These are phyloP conservation scores for Neotragus moschatus DNA, from an alignment of 2,113 vertebrate genomes.

Conservation along the genomic window DNA sequence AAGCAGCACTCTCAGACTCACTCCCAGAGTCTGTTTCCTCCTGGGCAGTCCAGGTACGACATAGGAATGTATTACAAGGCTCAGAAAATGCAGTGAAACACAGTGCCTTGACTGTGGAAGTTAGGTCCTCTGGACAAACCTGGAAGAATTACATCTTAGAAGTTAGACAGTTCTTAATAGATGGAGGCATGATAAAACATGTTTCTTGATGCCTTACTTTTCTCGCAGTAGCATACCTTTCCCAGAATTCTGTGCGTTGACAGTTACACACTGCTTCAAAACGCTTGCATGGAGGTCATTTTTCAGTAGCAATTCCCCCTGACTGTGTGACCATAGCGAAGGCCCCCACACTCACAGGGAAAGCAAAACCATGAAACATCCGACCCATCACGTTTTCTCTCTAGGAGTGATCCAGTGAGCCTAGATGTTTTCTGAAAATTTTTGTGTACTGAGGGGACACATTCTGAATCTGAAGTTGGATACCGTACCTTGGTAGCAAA, in stretches of 20 bases:
- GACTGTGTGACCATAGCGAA: not conserved
- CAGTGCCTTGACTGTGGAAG: not conserved
- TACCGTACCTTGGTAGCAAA: not conserved
- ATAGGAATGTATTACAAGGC: not conserved
- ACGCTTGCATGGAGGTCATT: not conserved
- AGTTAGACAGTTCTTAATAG: not conserved
- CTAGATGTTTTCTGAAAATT: fast-evolving
- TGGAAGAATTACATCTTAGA: not conserved
- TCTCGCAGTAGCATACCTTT: not conserved
- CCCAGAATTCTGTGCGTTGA: not conserved
- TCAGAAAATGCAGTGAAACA: not conserved
- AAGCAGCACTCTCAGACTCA: not conserved
- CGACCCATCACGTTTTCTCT: not conserved
- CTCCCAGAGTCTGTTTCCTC: not conserved
- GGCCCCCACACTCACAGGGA: not conserved
- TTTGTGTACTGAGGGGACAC: not conserved
- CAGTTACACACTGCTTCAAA: not conserved
- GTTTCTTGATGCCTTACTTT: not conserved
- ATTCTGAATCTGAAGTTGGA: not conserved
- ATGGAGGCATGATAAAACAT: not conserved
- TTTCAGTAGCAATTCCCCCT: not conserved
- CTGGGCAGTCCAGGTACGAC: not conserved
- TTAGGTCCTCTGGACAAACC: not conserved
- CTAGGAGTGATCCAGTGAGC: not conserved
- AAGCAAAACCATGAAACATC: not conserved